Evolutionary conservation across 2,113 vertebrate genomes (phyloP), one percentile per base, ranked within the genome.

Genomic region (Smithornis capensis): DNA sequence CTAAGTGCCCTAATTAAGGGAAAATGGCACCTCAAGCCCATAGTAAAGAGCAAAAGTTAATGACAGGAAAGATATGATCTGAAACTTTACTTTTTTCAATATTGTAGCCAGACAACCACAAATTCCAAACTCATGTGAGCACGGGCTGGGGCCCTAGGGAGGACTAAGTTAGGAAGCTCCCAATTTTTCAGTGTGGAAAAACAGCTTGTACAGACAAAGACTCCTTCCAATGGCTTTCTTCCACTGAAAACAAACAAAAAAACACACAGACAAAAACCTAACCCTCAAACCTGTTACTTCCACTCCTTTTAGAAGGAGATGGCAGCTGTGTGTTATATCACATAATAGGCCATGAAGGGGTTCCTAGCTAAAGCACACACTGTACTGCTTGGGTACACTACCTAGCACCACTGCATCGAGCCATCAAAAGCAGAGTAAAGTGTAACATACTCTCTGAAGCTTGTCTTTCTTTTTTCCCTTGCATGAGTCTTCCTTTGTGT

Each of bases 191-290:
- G 22, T 44, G 24, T 42, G 17, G 52, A 53, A 81, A 93, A 73
- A 3, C 14, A 68, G 19, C 0, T 0, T 12, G 12, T 45, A 27
- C 0, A 1, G 40, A 16, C 1, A 3, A 63, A 57, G 3, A 4
- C 24, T 74, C 18, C 21, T 63, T 84, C 15, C 21, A 52, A 63
- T 31, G 13, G 5, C 23, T 62, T 71, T 56, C 27, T 27, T 45
- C 14, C 29, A 55, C 22, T 42, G 19, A 33, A 44, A 28, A n/a
- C n/a, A 50, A 78, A 56, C 37, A 9, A 60, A 9, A n/a, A n/a
- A 37, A 29, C 28, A 19, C 12, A 38, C 14, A 38, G 1, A 44
- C 9, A 7, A 24, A 47, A 11, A 28, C 50, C 5, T 2, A 18
- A 59, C 10, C 2, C 4, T 8, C 31, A 35, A 42, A 57, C 11